Base-by-base conservation (phyloP, 2,888 invertebrate species). In the Pristionchus maxplancki region DNA sequence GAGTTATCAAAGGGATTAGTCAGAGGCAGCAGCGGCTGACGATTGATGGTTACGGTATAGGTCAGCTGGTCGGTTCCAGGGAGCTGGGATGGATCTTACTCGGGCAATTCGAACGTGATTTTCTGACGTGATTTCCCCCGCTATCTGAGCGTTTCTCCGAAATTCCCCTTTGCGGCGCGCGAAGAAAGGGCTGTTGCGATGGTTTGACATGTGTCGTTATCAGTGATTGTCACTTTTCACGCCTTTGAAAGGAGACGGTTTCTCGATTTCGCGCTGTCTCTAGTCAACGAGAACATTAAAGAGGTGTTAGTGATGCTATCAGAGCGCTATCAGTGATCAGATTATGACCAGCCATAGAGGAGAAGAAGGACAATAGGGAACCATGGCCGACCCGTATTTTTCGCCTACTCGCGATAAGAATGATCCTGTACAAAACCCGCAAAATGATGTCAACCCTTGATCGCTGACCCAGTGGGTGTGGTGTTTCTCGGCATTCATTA, bases 1-100 rank as follows among this genome's bases (percentile, higher is more conserved):
- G 67, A n/a, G 71, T 71, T 71, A 71, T 71, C 71, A 71, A 20
- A 37, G 8, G 34, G 71, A 71, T 71, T 58, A 58, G n/a, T 58
- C 58, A 58, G 58, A 9, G 17, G 50, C 15, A 8, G 5, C 44
- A 58, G 24, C n/a, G 1, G n/a, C 58, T 58, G 58, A 58, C n/a
- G 58, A n/a, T 58, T 58, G 58, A n/a, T 1, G 58, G 58, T n/a
- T 58, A 58, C 58, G 58, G 58, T 58, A 58, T 20, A n/a, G 58
- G 58, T 58, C 58, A 58, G 67, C 67, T 67, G 67, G 13, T 67
- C 34, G 13, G 34, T 67, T 67, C 17, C 31, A 67, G 67, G 31
- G 67, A 34, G 31, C 31, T 15, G n/a, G n/a, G 58, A 58, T 58
- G n/a, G n/a, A n/a, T n/a, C 50, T 50, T 15, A 50, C n/a, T 28